These are phyloP conservation scores for Hypsibius dujardini DNA, from an alignment of 1,140 invertebrate species.

Conservation along the genomic window DNA sequence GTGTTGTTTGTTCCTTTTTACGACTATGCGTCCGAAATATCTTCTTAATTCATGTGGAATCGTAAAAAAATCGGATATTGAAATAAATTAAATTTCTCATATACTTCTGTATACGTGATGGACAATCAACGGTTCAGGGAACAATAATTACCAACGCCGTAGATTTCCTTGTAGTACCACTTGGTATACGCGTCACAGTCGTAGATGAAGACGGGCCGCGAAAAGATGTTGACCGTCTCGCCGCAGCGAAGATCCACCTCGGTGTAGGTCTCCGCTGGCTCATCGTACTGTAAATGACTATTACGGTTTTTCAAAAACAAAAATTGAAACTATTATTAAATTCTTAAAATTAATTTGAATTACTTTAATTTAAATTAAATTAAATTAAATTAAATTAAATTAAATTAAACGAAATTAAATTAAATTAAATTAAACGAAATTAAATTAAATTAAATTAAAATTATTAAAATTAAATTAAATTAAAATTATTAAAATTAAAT, in stretches of 20 bases:
- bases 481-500: background rate
- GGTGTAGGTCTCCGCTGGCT: slow-evolving; percentile 44
- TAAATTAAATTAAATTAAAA: slow-evolving; percentile 21
- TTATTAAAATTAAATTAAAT: background rate
- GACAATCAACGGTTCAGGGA: too few relatives aligned
- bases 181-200: slow-evolving; percentile 63
- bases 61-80: background rate
- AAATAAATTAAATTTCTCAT: too few relatives aligned
- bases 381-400: slow-evolving; percentile 35
- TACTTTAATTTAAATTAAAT: slow-evolving; percentile 24
- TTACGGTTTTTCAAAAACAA: background rate
- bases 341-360: background rate
- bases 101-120: too few relatives aligned
- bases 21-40: slow-evolving; percentile 24
- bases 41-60: slow-evolving; percentile 20
- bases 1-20: slow-evolving; percentile 34
- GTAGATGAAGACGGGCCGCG: slow-evolving; percentile 53
- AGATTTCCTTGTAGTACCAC: slow-evolving; percentile 47
- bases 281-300: background rate
- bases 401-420: slow-evolving; percentile 23
- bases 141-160: background rate
- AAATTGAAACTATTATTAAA: background rate
- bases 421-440: slow-evolving; percentile 20
- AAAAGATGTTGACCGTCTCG: slow-evolving; percentile 55
- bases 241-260: slow-evolving; percentile 60